Conservation (phyloP, 2,888 invertebrate genomes). For the Drosophila multiciliata region DNA sequence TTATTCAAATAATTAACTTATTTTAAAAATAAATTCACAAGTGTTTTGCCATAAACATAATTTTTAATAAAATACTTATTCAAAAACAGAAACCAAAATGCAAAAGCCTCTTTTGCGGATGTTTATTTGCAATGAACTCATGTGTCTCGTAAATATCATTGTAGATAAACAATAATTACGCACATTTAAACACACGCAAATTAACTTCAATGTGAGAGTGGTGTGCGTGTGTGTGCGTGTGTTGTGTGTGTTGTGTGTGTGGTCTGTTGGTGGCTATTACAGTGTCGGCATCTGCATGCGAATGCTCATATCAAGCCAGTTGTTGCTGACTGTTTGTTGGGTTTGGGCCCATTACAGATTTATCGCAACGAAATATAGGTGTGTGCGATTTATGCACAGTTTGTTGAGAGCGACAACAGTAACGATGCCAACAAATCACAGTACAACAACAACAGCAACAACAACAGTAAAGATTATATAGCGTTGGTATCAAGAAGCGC, state of each 20-base stretch:
- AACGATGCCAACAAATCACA: slow-evolving; percentile 79
- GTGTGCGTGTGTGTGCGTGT: slow-evolving; percentile 14
- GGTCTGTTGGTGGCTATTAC: slow-evolving; percentile 30
- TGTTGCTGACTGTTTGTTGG: slow-evolving; percentile 3
- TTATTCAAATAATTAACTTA: background rate
- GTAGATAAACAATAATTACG: slow-evolving; percentile 78
- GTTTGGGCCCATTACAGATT: slow-evolving; percentile 72
- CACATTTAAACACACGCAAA: slow-evolving; percentile 73
- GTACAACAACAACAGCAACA: slow-evolving; percentile 32
- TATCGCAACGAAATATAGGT: slow-evolving; percentile 76
- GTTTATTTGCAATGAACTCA: slow-evolving; percentile 47
- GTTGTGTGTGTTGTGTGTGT: slow-evolving; percentile 14
- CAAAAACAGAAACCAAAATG: slow-evolving; percentile 1
- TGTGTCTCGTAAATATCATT: slow-evolving; percentile 36
- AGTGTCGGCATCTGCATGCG: slow-evolving; percentile 27
- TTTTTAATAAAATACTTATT: slow-evolving; percentile 7
- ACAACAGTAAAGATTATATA: slow-evolving; percentile 53
- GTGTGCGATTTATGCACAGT: slow-evolving; percentile 77
- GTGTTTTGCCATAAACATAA: background rate
- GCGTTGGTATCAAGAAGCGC: slow-evolving; percentile 53
- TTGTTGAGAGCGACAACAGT: slow-evolving; percentile 80
- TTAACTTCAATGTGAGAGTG: slow-evolving; percentile 53
- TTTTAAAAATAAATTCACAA: background rate
- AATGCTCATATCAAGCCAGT: slow-evolving; percentile 22
- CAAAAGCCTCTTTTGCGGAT: slow-evolving; percentile 33